Evolutionary conservation across 2,113 vertebrate genomes (phyloP).

Genomic region (human): GRCh38 chr4:180973501-180974000

Average conservation of each 20-base stretch:
- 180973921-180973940: not conserved
- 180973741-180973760: not conserved
- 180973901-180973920: not conserved
- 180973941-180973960: not conserved
- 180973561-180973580: not conserved
- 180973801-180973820: not conserved
- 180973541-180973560: not conserved
- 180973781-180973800: not conserved
- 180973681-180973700: not conserved
- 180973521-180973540: not conserved
- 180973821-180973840: not conserved
- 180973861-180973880: not conserved
- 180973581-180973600: not conserved
- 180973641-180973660: not conserved
- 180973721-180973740: not conserved
- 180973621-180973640: not conserved
- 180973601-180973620: not conserved
- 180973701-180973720: not conserved
- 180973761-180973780: fast-evolving
- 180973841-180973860: not conserved
- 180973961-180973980: not conserved
- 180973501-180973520: not conserved
- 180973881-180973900: not conserved
- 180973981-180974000: not conserved
- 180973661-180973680: not conserved